phyloP scores from a whole-genome alignment of 2,888 invertebrate species.

The Drosophila meridionalis region DNA sequence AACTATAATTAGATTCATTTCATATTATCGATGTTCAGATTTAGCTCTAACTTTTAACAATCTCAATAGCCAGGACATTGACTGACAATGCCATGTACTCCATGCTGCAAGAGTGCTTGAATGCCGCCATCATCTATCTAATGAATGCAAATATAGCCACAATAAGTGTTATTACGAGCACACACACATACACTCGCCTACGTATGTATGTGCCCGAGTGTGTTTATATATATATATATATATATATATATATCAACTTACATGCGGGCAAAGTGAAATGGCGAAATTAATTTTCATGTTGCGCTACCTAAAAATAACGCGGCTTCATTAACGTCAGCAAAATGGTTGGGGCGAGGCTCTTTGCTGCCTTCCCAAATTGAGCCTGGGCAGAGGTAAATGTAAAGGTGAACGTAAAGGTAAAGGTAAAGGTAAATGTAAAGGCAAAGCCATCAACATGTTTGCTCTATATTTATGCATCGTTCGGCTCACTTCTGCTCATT shows the following conservation, averaged over 20 bases:
- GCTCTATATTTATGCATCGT: conserved; percentile 37
- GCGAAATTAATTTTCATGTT: conserved; percentile 62
- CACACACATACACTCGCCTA: conserved; percentile 11
- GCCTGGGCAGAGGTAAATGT: background rate
- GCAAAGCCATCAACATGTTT: conserved; percentile 6
- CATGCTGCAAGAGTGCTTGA: background rate
- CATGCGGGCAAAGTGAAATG: conserved; percentile 45
- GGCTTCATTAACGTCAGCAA: conserved; percentile 55
- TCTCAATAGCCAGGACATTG: background rate
- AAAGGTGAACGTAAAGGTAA: background rate
- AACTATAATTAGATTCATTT: background rate
- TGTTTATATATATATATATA: background rate
- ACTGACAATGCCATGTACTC: background rate
- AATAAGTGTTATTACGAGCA: conserved; percentile 53
- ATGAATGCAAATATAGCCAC: conserved; percentile 63
- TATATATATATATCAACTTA: conserved; percentile 8
- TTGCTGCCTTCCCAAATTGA: background rate
- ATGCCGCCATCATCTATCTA: conserved; percentile 54
- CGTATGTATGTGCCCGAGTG: background rate
- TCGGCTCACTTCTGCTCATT: conserved; percentile 16
- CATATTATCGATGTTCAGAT: background rate
- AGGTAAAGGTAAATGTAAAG: background rate
- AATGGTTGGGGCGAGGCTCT: conserved; percentile 5
- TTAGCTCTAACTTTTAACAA: background rate
- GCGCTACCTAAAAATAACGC: conserved; percentile 61